Conservation (phyloP, 2,113 vertebrate genomes). For the Nannobrachium achirus region DNA sequence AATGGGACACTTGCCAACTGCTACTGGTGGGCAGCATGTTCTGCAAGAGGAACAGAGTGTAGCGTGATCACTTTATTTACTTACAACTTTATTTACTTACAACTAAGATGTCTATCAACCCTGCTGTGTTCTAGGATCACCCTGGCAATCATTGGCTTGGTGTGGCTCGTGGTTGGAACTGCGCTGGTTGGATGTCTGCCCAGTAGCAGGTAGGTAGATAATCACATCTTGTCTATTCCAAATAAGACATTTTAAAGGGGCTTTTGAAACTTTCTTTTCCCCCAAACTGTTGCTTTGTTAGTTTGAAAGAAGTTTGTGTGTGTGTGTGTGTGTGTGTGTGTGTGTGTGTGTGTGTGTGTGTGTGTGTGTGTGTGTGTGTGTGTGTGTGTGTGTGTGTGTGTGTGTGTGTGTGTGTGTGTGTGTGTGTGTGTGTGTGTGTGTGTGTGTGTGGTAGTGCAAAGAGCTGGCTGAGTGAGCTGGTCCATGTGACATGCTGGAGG, state of each 20-base stretch:
- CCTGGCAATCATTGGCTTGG: conserved; percentile 87
- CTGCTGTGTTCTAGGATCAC: conserved; percentile 79
- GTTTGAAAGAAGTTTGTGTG: too few relatives aligned
- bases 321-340: too few relatives aligned
- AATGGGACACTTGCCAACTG: too few relatives aligned
- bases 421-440: too few relatives aligned
- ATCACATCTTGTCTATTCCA: neutral
- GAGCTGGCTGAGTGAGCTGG: conserved; percentile 87
- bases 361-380: too few relatives aligned
- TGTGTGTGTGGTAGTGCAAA: conserved; percentile 80
- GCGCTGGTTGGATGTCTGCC: conserved; percentile 87
- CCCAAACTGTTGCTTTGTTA: too few relatives aligned
- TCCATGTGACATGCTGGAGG: conserved; percentile 92
- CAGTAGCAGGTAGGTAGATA: conserved; percentile 81
- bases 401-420: too few relatives aligned
- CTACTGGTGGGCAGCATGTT: neutral
- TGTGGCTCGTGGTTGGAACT: conserved; percentile 87
- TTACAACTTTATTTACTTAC: neutral
- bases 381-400: too few relatives aligned
- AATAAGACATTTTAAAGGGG: neutral
- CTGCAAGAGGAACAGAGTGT: neutral
- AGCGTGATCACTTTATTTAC: neutral
- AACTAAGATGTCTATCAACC: neutral
- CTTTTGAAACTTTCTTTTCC: neutral
- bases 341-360: too few relatives aligned